These are phyloP conservation scores for Enteromius afrohamiltoni DNA, from an alignment of 2,797 vertebrate genomes.

Conservation along the genomic window DNA sequence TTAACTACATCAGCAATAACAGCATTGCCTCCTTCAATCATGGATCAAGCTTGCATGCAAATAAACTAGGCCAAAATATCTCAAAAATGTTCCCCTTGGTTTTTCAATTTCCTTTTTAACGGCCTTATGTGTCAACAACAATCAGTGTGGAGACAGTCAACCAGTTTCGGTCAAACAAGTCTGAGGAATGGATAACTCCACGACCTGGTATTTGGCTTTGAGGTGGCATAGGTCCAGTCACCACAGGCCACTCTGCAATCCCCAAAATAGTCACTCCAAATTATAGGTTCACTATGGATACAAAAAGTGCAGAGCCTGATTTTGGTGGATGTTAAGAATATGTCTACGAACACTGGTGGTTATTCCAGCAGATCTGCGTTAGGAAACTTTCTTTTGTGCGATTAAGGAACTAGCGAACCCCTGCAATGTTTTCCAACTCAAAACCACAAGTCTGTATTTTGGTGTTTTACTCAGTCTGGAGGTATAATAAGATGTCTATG, in stretches of 20 bases:
- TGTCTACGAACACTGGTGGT: constrained; percentile 68
- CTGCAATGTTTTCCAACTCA: constrained; percentile 61
- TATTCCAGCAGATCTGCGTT: constrained; percentile 72
- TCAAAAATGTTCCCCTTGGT: constrained; percentile 52
- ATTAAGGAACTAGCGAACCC: constrained; percentile 59
- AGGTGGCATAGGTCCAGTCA: constrained; percentile 70
- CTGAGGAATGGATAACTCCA: constrained; percentile 67
- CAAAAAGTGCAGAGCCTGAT: constrained; percentile 71
- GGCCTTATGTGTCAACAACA: constrained; percentile 58
- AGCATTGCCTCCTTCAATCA: constrained; percentile 59
- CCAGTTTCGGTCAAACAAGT: constrained; percentile 64
- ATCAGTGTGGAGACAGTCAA: constrained; percentile 59
- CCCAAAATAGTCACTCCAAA: constrained; percentile 78
- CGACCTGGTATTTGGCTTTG: constrained; percentile 70
- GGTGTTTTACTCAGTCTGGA: constrained; percentile 43
- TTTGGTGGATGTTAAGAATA: constrained; percentile 60
- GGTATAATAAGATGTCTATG: constrained; percentile 36
- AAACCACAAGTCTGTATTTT: constrained; percentile 61
- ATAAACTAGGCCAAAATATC: constrained; percentile 53
- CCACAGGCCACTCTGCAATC: constrained; percentile 70
- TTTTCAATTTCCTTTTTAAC: constrained; percentile 63
- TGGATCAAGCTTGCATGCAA: constrained; percentile 49
- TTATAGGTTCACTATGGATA: constrained; percentile 73
- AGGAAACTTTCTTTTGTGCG: constrained; percentile 70
- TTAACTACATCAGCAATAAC: constrained; percentile 57